Evolutionary conservation across 2,888 invertebrate species (phyloP).

Genomic region (Drosophila helvetica): DNA sequence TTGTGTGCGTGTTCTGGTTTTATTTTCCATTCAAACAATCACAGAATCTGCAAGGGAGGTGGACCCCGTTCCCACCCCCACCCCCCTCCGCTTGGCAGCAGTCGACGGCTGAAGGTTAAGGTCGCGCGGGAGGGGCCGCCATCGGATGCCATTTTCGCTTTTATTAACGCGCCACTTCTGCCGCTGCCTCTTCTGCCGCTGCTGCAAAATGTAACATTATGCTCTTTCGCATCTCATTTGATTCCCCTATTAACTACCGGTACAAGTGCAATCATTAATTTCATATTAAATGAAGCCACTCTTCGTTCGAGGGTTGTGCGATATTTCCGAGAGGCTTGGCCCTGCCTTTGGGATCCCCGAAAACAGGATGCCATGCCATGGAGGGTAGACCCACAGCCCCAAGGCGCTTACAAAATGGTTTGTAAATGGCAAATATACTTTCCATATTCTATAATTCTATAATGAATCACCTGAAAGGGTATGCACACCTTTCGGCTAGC

Average conservation of each 20-base stretch:
- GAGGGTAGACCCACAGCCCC: slow-evolving; percentile 2
- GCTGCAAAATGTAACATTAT: background rate
- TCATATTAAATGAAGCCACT: slow-evolving; percentile 38
- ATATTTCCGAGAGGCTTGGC: background rate
- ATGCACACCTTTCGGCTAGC: background rate
- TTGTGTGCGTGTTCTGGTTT: slow-evolving; percentile 67
- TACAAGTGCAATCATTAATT: slow-evolving; percentile 61
- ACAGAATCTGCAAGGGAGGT: background rate
- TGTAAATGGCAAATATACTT: no score
- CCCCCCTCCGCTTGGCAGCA: background rate
- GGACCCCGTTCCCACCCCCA: no score
- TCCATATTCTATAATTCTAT: no score
- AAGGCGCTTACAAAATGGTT: background rate
- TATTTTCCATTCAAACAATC: slow-evolving; percentile 23
- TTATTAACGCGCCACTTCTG: background rate
- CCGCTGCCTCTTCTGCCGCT: no score
- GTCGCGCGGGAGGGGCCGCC: no score
- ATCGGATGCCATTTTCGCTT: background rate
- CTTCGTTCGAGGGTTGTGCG: background rate
- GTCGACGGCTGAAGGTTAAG: background rate
- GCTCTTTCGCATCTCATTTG: background rate
- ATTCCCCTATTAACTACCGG: background rate
- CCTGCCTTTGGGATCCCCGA: no score
- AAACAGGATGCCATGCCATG: no score
- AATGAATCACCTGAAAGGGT: background rate